Conservation (phyloP, 1,140 invertebrate species). For the Solenopsis invicta region DNA sequence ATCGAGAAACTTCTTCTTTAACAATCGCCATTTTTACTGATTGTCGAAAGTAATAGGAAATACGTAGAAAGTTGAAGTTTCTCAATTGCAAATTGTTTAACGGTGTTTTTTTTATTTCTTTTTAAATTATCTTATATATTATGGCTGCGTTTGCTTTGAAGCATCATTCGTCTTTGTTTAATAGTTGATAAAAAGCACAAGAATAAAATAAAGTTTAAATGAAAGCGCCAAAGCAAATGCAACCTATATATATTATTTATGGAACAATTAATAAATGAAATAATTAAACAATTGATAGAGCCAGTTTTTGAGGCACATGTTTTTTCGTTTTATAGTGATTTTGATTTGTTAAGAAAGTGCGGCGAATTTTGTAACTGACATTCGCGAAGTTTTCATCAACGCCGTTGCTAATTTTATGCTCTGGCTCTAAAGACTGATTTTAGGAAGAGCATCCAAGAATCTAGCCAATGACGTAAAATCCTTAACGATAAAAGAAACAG, state of each 20-base stretch:
- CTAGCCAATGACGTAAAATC: slow-evolving; percentile 51
- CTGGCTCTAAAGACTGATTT: slow-evolving; percentile 69
- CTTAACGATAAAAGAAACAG: slow-evolving; percentile 15
- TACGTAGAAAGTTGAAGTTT: not conserved
- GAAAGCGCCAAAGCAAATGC: too few species aligned
- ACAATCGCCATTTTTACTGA: slow-evolving; percentile 29
- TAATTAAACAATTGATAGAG: slow-evolving; percentile 24
- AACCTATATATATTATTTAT: slow-evolving; percentile 7
- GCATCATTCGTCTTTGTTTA: too few species aligned
- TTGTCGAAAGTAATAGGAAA: not conserved
- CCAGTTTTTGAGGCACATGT: not conserved
- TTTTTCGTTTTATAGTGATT: slow-evolving; percentile 3
- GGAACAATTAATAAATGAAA: slow-evolving; percentile 4
- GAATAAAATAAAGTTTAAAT: too few species aligned
- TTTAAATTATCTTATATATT: not conserved
- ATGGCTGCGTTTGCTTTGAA: not conserved
- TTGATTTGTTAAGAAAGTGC: not conserved
- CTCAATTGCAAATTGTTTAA: not conserved
- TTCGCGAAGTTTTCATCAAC: slow-evolving; percentile 18
- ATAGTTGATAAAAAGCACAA: too few species aligned
- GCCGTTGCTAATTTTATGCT: slow-evolving; percentile 35
- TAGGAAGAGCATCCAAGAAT: slow-evolving; percentile 50
- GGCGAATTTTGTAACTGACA: slow-evolving; percentile 14
- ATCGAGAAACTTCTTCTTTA: not conserved
- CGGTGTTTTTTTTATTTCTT: not conserved